These are phyloP conservation scores for Mellivora capensis DNA, from an alignment of 2,113 vertebrate species.

Conservation along the genomic window DNA sequence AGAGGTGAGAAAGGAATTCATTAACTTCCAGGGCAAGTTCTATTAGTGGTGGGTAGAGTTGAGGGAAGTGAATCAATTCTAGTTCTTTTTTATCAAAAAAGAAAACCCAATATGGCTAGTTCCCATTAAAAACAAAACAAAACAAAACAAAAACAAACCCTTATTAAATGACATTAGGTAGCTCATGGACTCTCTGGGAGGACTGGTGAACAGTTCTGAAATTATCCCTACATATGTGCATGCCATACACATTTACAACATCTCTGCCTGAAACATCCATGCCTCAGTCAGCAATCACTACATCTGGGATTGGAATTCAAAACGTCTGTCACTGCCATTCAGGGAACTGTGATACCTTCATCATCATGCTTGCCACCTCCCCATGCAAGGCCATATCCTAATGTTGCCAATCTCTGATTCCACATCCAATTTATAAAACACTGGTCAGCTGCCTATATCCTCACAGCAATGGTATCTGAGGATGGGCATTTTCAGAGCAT, in stretches of 20 bases:
- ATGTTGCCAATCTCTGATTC: neutral
- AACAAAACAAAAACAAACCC: neutral
- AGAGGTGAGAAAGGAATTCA: neutral
- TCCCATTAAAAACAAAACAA: neutral
- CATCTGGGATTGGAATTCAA: neutral
- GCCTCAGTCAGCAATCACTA: neutral
- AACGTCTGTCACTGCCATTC: neutral
- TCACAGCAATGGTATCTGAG: neutral
- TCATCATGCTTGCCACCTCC: neutral
- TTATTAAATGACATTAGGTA: neutral
- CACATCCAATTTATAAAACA: neutral
- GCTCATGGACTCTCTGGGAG: neutral
- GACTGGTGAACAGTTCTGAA: neutral
- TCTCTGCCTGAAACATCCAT: neutral
- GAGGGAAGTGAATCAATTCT: neutral
- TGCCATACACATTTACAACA: neutral
- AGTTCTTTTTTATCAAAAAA: neutral
- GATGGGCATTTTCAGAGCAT: neutral
- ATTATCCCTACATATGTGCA: neutral
- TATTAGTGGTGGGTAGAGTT: neutral
- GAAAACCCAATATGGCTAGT: neutral
- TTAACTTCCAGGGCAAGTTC: neutral
- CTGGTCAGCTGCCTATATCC: neutral
- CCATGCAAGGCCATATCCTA: neutral
- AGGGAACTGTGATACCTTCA: neutral